phyloP scores from a whole-genome alignment of 1,140 invertebrate genomes.

The Drosophila mojavensis region DNA sequence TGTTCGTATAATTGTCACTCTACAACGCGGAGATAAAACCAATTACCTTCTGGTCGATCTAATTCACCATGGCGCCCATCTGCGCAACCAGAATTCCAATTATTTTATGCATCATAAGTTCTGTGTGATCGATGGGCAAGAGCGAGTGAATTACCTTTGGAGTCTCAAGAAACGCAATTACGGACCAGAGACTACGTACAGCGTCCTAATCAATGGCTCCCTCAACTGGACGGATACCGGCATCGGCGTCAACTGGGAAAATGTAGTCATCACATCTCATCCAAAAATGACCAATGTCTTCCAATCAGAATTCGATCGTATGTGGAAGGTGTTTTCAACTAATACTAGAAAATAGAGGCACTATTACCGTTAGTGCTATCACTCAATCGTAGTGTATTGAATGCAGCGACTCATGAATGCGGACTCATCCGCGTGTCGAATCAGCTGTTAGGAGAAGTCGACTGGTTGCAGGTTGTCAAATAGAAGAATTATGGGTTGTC shows the following conservation, averaged over 20 bases:
- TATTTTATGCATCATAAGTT: neutral
- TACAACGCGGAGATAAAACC: too few relatives aligned
- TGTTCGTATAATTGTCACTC: neutral
- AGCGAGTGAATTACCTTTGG: neutral
- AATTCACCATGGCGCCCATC: neutral
- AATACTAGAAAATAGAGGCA: too few relatives aligned
- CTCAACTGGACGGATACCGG: slow-evolving; percentile 7
- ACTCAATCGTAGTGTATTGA: too few relatives aligned
- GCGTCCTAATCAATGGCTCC: slow-evolving; percentile 1
- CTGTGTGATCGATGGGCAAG: neutral
- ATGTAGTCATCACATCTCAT: neutral
- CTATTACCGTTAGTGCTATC: too few relatives aligned
- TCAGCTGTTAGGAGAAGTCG: too few relatives aligned
- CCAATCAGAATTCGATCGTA: neutral
- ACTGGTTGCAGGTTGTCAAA: too few relatives aligned
- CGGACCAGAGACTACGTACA: neutral
- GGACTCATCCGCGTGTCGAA: too few relatives aligned
- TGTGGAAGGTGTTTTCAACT: neutral
- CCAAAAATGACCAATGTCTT: neutral
- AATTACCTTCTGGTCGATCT: neutral
- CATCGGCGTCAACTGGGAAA: slow-evolving; percentile 1
- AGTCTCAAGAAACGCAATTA: neutral
- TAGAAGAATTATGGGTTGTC: too few relatives aligned
- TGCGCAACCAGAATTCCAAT: neutral
- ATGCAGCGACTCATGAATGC: too few relatives aligned